Base-by-base conservation (phyloP, 2,113 vertebrate species). In the Gavialis gangeticus region DNA sequence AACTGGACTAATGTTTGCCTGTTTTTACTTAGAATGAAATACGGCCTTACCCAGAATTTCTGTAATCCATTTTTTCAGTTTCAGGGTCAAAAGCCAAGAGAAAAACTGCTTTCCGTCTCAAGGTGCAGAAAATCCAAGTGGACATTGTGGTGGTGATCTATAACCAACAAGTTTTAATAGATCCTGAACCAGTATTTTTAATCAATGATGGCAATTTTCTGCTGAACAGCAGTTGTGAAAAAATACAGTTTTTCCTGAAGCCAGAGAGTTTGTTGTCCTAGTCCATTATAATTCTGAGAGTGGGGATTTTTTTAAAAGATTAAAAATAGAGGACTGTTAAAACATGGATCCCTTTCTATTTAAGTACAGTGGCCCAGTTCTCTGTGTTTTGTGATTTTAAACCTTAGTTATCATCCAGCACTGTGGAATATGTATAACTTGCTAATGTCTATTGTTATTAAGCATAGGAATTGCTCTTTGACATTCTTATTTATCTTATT, bases 171-270 rank as follows among this genome's bases (percentile, higher is more conserved):
- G 28, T 28, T 7, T n/a, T 37, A 75, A n/a, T 0, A 3, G 46
- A 17, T 0, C n/a, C 71, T 34, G 5, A 28, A 60, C 62, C 76
- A 46, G 0, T 28, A 4, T 54, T 80, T 58, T 73, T 84, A 28
- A 21, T 28, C 15, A 30, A 25, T 37, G 0, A 1, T 13, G 91
- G 73, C 71, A 1, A 0, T 76, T 17, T 81, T 73, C 63, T 78
- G 19, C 58, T 46, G n/a, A 0, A 0, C 19, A 5, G 11, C 1
- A 7, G 27, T 14, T 79, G 80, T 0, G 0, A 56, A 89, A 66
- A 85, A 19, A 13, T 62, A 24, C 0, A 0, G 8, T 75, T 85
- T 84, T n/a, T n/a, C 30, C 60, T 73, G 27, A 88, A 82, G 66
- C 55, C 8, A 2, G 12, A 13, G 16, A 30, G 13, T 58, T 37